These are phyloP conservation scores for Falcunculus frontatus DNA, from an alignment of 2,113 vertebrate species.

Conservation along the genomic window DNA sequence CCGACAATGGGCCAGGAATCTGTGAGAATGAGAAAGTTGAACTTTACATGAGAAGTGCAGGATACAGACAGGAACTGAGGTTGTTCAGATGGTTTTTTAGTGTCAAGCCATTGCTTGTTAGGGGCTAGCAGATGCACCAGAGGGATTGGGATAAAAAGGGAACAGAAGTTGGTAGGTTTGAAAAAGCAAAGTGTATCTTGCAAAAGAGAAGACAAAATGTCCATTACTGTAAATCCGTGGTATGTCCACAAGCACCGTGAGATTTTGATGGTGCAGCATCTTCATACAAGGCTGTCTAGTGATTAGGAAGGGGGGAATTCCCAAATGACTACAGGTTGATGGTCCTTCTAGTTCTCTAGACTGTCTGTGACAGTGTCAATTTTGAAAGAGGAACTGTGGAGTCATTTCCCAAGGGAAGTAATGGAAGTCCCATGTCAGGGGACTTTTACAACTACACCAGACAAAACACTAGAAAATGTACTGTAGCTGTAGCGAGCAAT, in stretches of 20 bases:
- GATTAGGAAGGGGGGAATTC: constrained; percentile 17
- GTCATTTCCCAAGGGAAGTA: neutral
- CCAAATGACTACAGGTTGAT: neutral
- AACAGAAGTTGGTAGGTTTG: neutral
- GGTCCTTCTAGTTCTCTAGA: neutral
- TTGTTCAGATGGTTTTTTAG: neutral
- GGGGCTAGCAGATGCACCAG: neutral
- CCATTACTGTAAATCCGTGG: neutral
- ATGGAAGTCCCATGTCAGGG: constrained; percentile 8
- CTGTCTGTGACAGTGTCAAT: constrained; percentile 25
- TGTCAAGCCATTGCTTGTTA: neutral
- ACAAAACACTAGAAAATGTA: constrained; percentile 48
- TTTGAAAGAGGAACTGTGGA: constrained; percentile 42
- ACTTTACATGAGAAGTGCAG: neutral
- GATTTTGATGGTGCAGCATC: neutral
- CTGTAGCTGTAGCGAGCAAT: constrained; percentile 26
- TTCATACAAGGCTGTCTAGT: neutral
- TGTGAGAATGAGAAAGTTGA: neutral
- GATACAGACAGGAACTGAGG: neutral
- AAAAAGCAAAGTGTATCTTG: neutral
- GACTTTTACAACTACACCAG: constrained; percentile 44
- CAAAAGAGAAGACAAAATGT: neutral
- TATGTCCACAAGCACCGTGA: neutral
- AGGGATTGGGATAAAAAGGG: neutral
- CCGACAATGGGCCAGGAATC: neutral